Evolutionary conservation across 2,797 vertebrate genomes (phyloP), one percentile per base, ranked within the genome.

Genomic region (Tokudaia tokunoshimensis): DNA sequence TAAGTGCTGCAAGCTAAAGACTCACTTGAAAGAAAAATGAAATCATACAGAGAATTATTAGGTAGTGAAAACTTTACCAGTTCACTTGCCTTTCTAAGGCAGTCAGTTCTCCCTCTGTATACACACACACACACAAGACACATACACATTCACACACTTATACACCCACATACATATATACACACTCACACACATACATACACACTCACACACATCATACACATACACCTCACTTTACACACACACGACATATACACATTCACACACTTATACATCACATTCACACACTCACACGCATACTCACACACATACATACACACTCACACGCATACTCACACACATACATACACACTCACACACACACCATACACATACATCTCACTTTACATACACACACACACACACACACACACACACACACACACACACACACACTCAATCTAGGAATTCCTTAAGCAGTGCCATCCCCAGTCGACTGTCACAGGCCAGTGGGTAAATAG

Each of bases 141-240:
- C 2, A 67, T 17, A 47, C 24, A 61, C 14, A 65, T 5, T 14
- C 9, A 47, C 8, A 6, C 22, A 65, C n/a, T 20, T 72, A 72
- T 3, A n/a, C 4, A 29, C 2, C 12, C 9, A 24, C 1, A 44
- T 1, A 26, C 20, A 61, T 3, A 44, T 1, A 37, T 10, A 1
- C 24, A 57, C 22, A 87, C 6, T 41, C 3, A 79, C 4, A 80
- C 19, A 59, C 31, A n/a, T 44, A 76, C 26, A 26, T n/a, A n/a
- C n/a, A n/a, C n/a, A n/a, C n/a, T n/a, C 20, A 47, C 0, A 29
- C 2, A 76, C 44, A 75, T 11, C 31, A 67, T 15, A 34, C 31
- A 70, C 31, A 34, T 14, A 70, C 1, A 34, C 70, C 10, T 10
- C 50, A 52, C 50, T 52, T 52, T 41, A 41, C 41, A 41, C 41